A percentile compares a stretch with the other conserved stretches of the same genome.
These are phyloP conservation scores for Buphagus erythrorhynchus DNA, from an alignment of 2,797 vertebrate genomes.

Conservation along the genomic window DNA sequence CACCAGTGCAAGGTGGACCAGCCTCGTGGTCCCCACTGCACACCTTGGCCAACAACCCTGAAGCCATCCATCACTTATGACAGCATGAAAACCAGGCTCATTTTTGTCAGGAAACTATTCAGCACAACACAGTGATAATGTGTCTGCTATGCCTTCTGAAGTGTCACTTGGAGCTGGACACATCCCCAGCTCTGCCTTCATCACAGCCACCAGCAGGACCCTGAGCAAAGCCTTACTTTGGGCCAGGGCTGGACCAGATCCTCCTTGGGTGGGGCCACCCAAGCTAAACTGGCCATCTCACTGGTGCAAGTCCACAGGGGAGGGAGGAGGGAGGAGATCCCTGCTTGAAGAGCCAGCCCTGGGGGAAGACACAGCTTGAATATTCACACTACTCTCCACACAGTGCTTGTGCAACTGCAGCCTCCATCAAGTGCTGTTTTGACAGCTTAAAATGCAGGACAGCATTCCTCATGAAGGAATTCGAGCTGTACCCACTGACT, in stretches of 20 bases:
- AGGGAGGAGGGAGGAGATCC: not conserved
- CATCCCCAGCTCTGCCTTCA: not conserved
- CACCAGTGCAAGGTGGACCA: not conserved
- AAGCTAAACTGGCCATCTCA: accelerated
- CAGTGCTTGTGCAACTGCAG: not conserved
- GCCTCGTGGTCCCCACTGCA: too few relatives aligned
- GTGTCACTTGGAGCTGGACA: not conserved
- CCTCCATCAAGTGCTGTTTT: not conserved
- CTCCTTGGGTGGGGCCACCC: not conserved
- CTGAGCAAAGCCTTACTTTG: not conserved
- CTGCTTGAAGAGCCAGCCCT: not conserved
- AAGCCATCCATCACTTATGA: not conserved
- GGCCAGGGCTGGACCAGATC: not conserved
- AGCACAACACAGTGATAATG: accelerated
- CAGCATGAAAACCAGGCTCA: accelerated
- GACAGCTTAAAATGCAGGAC: not conserved
- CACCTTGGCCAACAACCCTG: not conserved
- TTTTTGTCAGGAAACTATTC: not conserved
- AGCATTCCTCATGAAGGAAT: not conserved
- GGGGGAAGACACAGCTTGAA: not conserved
- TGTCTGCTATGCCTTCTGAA: not conserved
- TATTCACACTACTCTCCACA: not conserved
- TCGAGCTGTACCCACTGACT: not conserved
- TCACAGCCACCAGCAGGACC: not conserved
- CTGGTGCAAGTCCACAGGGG: accelerated